A percentile compares a stretch with the other conserved stretches of the same genome.
Conservation (phyloP, 2,888 invertebrate genomes). For the Lasioglossum figueresi region DNA sequence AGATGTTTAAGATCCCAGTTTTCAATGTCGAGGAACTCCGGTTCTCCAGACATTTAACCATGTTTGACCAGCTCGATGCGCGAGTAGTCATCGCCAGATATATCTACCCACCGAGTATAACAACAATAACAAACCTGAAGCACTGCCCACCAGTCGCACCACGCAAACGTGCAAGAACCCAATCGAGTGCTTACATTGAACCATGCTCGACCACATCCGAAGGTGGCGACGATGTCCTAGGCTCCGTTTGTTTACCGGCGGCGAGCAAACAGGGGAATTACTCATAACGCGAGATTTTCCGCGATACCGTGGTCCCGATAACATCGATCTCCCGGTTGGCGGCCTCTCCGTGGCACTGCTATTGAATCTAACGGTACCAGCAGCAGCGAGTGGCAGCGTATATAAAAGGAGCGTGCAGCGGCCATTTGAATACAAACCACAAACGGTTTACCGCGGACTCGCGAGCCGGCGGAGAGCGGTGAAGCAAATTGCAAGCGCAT, state of each 20-base stretch:
- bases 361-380: slow-evolving; percentile 57
- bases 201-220: background rate
- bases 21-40: background rate
- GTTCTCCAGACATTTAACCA: background rate
- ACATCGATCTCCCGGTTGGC: slow-evolving; percentile 29
- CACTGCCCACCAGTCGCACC: background rate
- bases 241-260: slow-evolving; percentile 9
- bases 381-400: slow-evolving; percentile 9
- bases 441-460: slow-evolving; percentile 53
- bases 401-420: slow-evolving; percentile 51
- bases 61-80: background rate
- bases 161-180: background rate
- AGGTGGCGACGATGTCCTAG: background rate
- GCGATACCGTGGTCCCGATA: slow-evolving; percentile 41
- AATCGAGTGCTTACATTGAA: background rate
- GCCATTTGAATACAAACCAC: slow-evolving; percentile 65
- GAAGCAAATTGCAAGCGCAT: slow-evolving; percentile 66
- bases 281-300: slow-evolving; percentile 37
- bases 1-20: background rate
- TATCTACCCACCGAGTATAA: background rate
- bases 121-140: background rate
- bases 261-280: slow-evolving; percentile 26
- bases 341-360: slow-evolving; percentile 29
- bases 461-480: slow-evolving; percentile 34
- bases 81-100: background rate